A percentile compares a stretch with the other conserved stretches of the same genome.
phyloP scores from a whole-genome alignment of 2,113 vertebrate genomes.

The Cyanoramphus novaezelandiae region DNA sequence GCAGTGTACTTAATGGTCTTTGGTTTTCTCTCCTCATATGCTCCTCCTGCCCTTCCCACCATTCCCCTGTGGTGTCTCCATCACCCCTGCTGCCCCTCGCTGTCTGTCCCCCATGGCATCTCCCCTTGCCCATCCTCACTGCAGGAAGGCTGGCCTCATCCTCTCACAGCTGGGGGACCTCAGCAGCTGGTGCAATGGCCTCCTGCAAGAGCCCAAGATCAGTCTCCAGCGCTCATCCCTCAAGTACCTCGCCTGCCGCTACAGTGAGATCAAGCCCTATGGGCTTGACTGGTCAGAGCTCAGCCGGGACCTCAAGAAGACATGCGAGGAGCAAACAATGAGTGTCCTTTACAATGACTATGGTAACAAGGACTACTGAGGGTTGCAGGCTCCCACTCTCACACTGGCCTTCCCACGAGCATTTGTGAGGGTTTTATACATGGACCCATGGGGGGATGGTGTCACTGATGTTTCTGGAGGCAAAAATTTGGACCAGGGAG shows the following conservation, averaged over 20 bases:
- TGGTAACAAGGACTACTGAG: constrained; percentile 92
- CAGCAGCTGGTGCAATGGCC: constrained; percentile 90
- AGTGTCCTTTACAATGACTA: constrained; percentile 95
- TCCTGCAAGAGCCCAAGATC: constrained; percentile 94
- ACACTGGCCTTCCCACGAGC: neutral
- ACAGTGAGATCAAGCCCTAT: constrained; percentile 93
- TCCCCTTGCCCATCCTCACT: neutral
- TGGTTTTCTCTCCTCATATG: constrained; percentile 16
- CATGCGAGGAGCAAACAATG: constrained; percentile 92
- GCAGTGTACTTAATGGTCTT: neutral
- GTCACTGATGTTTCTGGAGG: constrained; percentile 11
- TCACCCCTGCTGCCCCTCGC: rapidly evolving
- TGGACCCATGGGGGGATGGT: constrained; percentile 4
- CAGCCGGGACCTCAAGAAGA: constrained; percentile 90
- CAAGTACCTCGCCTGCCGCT: constrained; percentile 92
- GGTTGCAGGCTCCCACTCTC: neutral
- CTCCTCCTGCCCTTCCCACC: neutral
- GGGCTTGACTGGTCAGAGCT: constrained; percentile 92
- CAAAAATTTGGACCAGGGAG: neutral
- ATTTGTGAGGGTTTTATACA: constrained; percentile 49
- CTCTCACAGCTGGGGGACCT: constrained; percentile 92
- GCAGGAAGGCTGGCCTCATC: constrained; percentile 94
- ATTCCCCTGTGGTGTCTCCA: neutral
- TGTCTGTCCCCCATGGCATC: neutral
- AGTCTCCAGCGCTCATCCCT: constrained; percentile 87